Evolutionary conservation across 2,888 invertebrate species (phyloP).

Genomic region (Cloeon dipterum): DNA sequence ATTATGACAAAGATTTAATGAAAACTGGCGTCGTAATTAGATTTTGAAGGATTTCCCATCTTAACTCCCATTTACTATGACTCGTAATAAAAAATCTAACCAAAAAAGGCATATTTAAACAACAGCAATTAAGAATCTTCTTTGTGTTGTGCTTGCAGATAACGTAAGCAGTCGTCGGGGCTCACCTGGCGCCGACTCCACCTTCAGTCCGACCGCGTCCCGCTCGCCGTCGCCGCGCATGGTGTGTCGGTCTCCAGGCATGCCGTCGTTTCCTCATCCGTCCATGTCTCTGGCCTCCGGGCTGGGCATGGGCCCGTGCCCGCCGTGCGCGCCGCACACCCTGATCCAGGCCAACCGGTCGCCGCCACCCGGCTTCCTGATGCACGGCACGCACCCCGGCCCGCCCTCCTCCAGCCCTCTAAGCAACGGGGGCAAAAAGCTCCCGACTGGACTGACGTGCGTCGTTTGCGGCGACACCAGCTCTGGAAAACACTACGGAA

Average conservation of each 20-base stretch:
- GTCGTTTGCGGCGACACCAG: slow-evolving; percentile 95
- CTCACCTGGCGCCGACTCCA: neutral
- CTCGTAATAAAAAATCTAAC: too few relatives aligned
- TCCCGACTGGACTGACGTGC: slow-evolving; percentile 48
- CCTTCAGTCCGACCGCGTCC: slow-evolving; percentile 1
- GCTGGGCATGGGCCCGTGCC: slow-evolving; percentile 8
- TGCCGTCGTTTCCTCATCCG: slow-evolving; percentile 21
- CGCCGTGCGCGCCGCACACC: slow-evolving; percentile 4
- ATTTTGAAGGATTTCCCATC: too few relatives aligned
- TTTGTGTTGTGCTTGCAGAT: neutral
- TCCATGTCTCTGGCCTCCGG: slow-evolving; percentile 32
- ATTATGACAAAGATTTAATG: too few relatives aligned
- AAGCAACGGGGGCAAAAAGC: slow-evolving; percentile 6
- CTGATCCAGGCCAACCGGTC: slow-evolving; percentile 37
- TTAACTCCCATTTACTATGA: too few relatives aligned
- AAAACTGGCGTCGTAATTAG: too few relatives aligned
- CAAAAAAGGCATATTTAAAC: too few relatives aligned
- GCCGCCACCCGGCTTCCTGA: slow-evolving; percentile 24
- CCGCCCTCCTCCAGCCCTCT: slow-evolving; percentile 17
- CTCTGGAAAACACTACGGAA: slow-evolving; percentile 94
- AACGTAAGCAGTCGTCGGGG: neutral
- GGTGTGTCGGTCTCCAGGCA: neutral
- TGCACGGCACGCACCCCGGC: slow-evolving; percentile 17
- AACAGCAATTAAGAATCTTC: too few relatives aligned
- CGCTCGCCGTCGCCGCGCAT: slow-evolving; percentile 1